These are phyloP conservation scores for Sciurus vulgaris DNA, from an alignment of 2,797 vertebrate species.

Conservation along the genomic window DNA sequence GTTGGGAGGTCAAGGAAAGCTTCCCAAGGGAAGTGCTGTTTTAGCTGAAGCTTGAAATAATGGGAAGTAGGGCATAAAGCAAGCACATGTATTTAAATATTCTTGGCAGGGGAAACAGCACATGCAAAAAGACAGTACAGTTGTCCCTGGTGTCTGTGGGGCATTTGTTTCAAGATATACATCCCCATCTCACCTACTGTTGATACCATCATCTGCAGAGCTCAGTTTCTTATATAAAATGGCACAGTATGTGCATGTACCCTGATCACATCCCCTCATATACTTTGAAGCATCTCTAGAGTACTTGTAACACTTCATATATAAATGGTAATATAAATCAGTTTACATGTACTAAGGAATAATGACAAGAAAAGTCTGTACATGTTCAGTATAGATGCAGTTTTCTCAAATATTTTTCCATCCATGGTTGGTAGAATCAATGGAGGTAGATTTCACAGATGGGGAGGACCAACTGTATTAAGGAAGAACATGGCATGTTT, in stretches of 20 bases:
- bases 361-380: background rate
- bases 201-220: background rate
- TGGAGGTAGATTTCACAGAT: background rate
- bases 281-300: background rate
- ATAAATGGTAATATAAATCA: background rate
- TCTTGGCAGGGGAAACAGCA: background rate
- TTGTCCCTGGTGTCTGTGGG: background rate
- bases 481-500: background rate
- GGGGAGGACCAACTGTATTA: background rate
- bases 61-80: background rate
- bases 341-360: background rate
- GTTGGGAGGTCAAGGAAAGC: background rate
- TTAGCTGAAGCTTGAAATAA: constrained; percentile 6
- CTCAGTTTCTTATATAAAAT: background rate
- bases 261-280: background rate
- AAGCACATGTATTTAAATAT: background rate
- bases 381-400: background rate
- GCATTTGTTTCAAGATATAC: background rate
- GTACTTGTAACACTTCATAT: background rate
- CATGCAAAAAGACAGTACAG: background rate
- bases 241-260: background rate
- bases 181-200: background rate
- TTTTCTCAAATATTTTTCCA: background rate
- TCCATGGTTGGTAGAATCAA: background rate
- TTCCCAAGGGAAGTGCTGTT: constrained; percentile 37